Percentiles rank a stretch among this genome's conserved stretches.
These are phyloP conservation scores for Sturnus vulgaris DNA, from an alignment of 2,113 vertebrate genomes.

Conservation along the genomic window DNA sequence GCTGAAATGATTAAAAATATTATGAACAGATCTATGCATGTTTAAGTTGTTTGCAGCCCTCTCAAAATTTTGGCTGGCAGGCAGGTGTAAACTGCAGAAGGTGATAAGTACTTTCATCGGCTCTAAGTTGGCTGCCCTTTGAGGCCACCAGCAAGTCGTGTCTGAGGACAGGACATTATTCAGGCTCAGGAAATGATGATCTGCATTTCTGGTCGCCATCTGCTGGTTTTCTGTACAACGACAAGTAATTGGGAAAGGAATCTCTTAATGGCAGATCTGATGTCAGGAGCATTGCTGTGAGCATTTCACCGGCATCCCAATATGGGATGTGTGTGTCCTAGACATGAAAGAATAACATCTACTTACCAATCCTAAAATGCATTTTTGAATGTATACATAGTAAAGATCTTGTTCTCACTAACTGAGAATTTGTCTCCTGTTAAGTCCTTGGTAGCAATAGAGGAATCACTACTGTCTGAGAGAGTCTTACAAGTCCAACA, in stretches of 20 bases:
- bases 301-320: neutral
- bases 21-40: neutral
- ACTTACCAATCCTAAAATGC: neutral
- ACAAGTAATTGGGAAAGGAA: neutral
- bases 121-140: slow-evolving; percentile 8
- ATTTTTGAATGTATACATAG: neutral
- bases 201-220: slow-evolving; percentile 41
- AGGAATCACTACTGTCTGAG: neutral
- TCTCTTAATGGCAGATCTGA: neutral
- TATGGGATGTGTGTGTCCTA: neutral
- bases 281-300: neutral
- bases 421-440: neutral
- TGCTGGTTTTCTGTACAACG: slow-evolving; percentile 20
- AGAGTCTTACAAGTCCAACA: neutral
- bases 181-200: neutral
- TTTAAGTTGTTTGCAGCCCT: neutral
- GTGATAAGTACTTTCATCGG: slow-evolving; percentile 38
- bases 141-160: slow-evolving; percentile 1
- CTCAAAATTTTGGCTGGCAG: slow-evolving; percentile 15
- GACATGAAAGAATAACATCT: neutral
- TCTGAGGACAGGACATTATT: neutral
- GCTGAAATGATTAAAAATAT: neutral
- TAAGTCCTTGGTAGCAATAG: neutral
- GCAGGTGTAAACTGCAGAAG: neutral
- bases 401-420: neutral